phyloP scores from a whole-genome alignment of 2,888 invertebrate genomes.

The Metacarcinus magister region DNA sequence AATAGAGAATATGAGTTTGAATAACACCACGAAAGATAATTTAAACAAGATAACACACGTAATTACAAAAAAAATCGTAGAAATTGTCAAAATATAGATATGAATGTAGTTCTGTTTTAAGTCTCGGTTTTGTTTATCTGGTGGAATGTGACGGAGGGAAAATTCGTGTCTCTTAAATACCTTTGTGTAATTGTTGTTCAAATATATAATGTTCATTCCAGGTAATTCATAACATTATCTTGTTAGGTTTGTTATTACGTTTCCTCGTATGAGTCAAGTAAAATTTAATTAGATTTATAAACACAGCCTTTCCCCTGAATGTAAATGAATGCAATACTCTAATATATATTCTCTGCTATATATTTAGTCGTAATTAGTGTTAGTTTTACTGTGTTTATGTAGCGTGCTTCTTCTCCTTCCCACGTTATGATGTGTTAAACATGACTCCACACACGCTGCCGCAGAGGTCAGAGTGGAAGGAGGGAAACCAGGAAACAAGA shows the following conservation, averaged over 20 bases:
- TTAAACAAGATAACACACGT: no score
- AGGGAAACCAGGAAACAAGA: neutral
- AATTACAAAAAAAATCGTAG: no score
- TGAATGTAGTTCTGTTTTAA: neutral
- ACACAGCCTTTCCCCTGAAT: neutral
- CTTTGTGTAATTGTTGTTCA: neutral
- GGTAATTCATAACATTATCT: neutral
- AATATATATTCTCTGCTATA: conserved; percentile 1
- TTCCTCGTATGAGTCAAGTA: neutral
- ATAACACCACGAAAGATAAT: no score
- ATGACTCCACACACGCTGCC: neutral
- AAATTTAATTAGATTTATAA: conserved; percentile 8
- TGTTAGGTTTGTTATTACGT: neutral
- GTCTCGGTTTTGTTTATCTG: neutral
- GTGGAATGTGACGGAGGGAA: neutral
- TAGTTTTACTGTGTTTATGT: neutral
- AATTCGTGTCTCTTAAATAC: neutral
- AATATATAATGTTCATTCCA: neutral
- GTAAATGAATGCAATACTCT: neutral
- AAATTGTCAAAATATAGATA: no score
- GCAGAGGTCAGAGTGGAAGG: neutral
- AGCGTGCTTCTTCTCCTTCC: neutral
- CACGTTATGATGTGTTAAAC: neutral
- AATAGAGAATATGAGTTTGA: neutral
- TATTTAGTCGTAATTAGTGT: neutral